These are phyloP conservation scores for Coccyzus lansbergi DNA, from an alignment of 2,797 vertebrate genomes.

Conservation along the genomic window DNA sequence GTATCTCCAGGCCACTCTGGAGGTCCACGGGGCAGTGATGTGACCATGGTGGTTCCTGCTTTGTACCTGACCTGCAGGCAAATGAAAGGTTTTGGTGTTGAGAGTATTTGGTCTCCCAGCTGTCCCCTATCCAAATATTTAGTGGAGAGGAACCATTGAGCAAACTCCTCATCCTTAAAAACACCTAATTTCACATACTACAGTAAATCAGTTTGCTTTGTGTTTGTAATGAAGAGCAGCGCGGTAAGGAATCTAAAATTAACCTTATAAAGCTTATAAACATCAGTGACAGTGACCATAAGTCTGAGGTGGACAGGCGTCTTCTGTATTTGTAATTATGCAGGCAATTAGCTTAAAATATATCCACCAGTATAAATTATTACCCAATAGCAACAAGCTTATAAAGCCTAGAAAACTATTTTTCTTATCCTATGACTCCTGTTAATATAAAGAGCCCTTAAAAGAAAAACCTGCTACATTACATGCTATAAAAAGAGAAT, in stretches of 20 bases:
- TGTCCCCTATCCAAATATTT: not conserved
- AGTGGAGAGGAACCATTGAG: not conserved
- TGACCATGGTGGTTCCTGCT: not conserved
- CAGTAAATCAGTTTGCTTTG: not conserved
- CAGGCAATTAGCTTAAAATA: not conserved
- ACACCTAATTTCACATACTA: not conserved
- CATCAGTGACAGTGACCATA: not conserved
- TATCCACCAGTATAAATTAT: not conserved
- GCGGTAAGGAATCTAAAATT: not conserved
- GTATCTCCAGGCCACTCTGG: not conserved
- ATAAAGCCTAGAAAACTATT: not conserved
- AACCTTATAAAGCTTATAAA: slow-evolving; percentile 13
- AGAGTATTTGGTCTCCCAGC: not conserved
- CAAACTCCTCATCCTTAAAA: not conserved
- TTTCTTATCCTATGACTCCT: not conserved
- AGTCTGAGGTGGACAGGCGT: not conserved
- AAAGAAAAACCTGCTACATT: not conserved
- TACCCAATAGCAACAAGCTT: not conserved
- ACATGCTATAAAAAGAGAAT: not conserved
- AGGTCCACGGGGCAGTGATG: accelerated
- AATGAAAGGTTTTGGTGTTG: not conserved
- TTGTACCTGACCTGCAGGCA: not conserved
- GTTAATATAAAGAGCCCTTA: not conserved
- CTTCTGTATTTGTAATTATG: not conserved
- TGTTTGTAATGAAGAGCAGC: not conserved